phyloP scores from a whole-genome alignment of 2,888 invertebrate genomes.

The Drosophila greeni region DNA sequence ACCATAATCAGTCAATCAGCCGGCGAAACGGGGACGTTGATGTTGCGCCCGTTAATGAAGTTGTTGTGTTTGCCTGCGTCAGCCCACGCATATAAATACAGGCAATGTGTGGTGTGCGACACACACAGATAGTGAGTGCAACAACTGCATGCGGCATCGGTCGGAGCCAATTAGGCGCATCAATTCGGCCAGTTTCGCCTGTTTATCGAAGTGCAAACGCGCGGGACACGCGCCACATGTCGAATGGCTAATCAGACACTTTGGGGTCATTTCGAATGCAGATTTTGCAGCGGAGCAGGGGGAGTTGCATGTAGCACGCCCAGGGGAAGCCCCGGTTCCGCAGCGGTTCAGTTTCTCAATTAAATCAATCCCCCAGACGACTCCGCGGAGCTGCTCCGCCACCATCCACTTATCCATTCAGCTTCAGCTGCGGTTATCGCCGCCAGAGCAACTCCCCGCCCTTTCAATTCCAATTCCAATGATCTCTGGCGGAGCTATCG shows the following conservation, averaged over 20 bases:
- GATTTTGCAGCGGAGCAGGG: conserved; percentile 11
- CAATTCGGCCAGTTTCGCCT: conserved; percentile 55
- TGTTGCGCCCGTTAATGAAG: conserved; percentile 59
- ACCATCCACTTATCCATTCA: conserved; percentile 2
- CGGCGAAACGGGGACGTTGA: conserved; percentile 55
- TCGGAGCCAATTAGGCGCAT: conserved; percentile 67
- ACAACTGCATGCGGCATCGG: conserved; percentile 42
- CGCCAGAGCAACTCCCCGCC: neutral
- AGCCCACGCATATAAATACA: conserved; percentile 63
- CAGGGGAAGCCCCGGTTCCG: neutral
- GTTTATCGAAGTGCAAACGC: conserved; percentile 42
- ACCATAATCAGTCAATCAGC: conserved; percentile 72
- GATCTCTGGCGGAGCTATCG: conserved; percentile 2
- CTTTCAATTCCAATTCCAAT: conserved; percentile 22
- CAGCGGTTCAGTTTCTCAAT: conserved; percentile 13
- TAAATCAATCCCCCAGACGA: conserved; percentile 11
- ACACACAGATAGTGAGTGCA: conserved; percentile 17
- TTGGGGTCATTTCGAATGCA: conserved; percentile 44
- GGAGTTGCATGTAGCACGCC: neutral
- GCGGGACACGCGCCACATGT: conserved; percentile 40
- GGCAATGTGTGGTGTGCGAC: conserved; percentile 27
- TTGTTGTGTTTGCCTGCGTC: conserved; percentile 65
- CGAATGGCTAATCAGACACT: conserved; percentile 48
- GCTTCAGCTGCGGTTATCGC: conserved; percentile 8
- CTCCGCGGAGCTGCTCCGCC: no score